Evolutionary conservation across 2,888 invertebrate species (phyloP).

Genomic region (Calameuta idolon): DNA sequence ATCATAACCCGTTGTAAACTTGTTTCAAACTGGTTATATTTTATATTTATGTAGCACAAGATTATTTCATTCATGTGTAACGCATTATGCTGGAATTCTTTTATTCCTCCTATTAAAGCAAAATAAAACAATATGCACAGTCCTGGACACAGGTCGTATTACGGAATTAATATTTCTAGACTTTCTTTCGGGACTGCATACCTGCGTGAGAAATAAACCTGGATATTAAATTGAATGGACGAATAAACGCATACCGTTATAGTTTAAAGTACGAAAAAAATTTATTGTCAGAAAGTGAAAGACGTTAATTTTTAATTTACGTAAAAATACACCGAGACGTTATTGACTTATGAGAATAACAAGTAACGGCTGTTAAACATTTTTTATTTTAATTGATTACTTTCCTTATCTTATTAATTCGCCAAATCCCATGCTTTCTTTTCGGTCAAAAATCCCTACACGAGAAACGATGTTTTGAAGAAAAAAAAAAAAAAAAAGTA

Average conservation of each 20-base stretch:
- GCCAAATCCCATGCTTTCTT: too few species aligned
- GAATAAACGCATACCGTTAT: neutral
- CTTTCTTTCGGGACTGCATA: neutral
- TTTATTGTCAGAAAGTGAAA: neutral
- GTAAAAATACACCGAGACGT: neutral
- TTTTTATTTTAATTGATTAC: neutral
- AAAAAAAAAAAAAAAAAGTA: too few species aligned
- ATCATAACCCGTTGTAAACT: neutral
- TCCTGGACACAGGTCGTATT: too few species aligned
- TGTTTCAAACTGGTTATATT: neutral
- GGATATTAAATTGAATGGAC: neutral
- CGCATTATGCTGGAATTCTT: neutral
- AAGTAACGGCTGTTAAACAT: neutral
- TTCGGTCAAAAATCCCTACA: too few species aligned
- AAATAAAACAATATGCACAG: neutral
- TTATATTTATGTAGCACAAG: neutral
- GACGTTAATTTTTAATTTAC: neutral
- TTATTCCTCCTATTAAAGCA: neutral
- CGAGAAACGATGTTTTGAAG: neutral
- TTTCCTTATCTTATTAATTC: neutral
- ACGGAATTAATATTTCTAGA: neutral
- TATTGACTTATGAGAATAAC: neutral
- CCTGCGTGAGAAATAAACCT: neutral
- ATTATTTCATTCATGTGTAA: neutral
- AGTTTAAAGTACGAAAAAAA: neutral